Evolutionary conservation across 2,888 invertebrate genomes (phyloP).

Genomic region (Nomada goodeniana): DNA sequence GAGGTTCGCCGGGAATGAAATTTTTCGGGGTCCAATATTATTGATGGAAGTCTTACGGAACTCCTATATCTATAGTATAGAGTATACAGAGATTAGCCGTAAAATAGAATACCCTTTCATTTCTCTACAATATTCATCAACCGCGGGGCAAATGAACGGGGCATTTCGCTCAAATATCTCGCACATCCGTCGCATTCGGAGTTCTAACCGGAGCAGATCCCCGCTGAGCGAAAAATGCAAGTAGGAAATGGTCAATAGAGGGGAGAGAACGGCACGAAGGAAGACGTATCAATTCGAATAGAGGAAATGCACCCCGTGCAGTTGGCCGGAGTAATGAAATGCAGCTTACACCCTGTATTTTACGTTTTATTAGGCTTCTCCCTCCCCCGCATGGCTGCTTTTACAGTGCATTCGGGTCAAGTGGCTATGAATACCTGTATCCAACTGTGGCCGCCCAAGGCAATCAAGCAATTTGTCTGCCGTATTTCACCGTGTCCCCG

Average conservation of each 20-base stretch:
- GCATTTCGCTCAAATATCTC: not conserved
- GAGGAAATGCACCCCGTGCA: constrained; percentile 30
- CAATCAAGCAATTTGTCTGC: constrained; percentile 69
- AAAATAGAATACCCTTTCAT: too few relatives aligned
- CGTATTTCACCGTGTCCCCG: constrained; percentile 59
- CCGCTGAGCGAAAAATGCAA: not conserved
- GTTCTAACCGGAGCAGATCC: not conserved
- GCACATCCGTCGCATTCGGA: not conserved
- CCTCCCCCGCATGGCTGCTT: constrained; percentile 26
- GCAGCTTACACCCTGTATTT: constrained; percentile 68
- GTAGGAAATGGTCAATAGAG: constrained; percentile 9
- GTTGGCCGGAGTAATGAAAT: constrained; percentile 55
- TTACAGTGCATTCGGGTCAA: constrained; percentile 73
- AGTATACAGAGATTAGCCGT: too few relatives aligned
- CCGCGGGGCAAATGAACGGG: not conserved
- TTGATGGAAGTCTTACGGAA: too few relatives aligned
- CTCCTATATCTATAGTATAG: too few relatives aligned
- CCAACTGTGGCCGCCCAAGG: constrained; percentile 70
- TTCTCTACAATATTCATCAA: too few relatives aligned
- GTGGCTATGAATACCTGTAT: constrained; percentile 76
- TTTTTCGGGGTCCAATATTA: too few relatives aligned
- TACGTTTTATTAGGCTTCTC: constrained; percentile 67
- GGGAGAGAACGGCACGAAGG: constrained; percentile 8
- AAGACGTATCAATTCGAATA: constrained; percentile 51
- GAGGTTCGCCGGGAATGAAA: too few relatives aligned